Evolutionary conservation across 2,113 vertebrate species (phyloP).

Genomic region (Bufo bufo): DNA sequence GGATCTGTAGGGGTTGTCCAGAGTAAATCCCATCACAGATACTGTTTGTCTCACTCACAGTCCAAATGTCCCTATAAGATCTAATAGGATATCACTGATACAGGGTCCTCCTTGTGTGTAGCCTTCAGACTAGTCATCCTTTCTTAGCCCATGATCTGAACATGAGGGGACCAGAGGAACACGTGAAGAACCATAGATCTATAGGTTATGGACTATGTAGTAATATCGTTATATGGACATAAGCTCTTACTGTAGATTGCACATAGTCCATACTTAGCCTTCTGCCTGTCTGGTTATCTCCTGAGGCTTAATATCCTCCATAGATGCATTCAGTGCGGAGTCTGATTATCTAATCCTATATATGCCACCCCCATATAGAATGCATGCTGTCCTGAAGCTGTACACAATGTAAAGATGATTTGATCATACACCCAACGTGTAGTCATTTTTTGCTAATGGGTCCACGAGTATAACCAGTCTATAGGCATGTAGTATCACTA

Average conservation of each 20-base stretch:
- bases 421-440: not conserved
- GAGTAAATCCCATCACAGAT: not conserved
- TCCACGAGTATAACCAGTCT: slow-evolving; percentile 7
- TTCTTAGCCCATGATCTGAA: not conserved
- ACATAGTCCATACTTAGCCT: not conserved
- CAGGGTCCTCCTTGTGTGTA: no score
- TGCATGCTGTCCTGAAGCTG: not conserved
- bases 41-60: no score
- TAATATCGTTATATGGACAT: not conserved
- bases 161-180: not conserved
- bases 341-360: not conserved
- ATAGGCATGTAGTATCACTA: not conserved
- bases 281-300: slow-evolving; percentile 45
- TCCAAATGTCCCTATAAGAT: not conserved
- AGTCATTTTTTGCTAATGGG: not conserved
- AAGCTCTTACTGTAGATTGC: not conserved
- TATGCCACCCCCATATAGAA: not conserved
- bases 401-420: not conserved
- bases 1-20: not conserved
- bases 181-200: not conserved
- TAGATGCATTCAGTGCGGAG: not conserved
- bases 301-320: slow-evolving; percentile 54
- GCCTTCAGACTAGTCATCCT: not conserved
- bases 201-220: not conserved
- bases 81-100: not conserved